Percentiles rank a stretch among this genome's conserved stretches.
Conservation (phyloP, 2,888 invertebrate genomes). For the Busseola fusca region DNA sequence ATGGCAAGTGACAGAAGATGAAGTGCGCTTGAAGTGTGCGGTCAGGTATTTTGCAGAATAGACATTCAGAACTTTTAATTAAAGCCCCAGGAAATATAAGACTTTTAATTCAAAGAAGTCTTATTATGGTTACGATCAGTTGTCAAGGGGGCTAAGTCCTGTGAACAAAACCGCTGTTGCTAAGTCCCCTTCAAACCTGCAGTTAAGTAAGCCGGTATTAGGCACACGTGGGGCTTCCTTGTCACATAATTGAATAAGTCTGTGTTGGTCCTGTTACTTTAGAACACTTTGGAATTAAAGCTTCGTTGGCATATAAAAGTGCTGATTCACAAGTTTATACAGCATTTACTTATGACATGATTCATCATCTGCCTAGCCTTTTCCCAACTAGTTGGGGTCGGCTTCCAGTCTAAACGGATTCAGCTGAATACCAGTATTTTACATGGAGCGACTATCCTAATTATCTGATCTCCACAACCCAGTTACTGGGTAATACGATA, state of each 20-base stretch:
- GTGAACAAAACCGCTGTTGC: conserved; percentile 39
- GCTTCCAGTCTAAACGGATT: too few relatives aligned
- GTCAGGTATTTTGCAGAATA: neutral
- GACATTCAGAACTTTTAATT: neutral
- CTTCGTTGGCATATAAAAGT: conserved; percentile 10
- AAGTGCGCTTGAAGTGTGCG: too few relatives aligned
- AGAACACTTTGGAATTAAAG: conserved; percentile 5
- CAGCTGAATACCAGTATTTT: too few relatives aligned
- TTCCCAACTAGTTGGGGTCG: too few relatives aligned
- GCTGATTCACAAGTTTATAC: neutral
- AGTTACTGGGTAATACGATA: too few relatives aligned
- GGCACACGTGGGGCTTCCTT: conserved; percentile 44
- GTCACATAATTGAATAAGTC: conserved; percentile 57
- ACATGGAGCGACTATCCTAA: too few relatives aligned
- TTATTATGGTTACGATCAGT: conserved; percentile 7
- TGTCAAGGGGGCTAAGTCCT: conserved; percentile 21
- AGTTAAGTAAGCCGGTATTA: conserved; percentile 42
- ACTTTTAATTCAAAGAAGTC: conserved; percentile 39
- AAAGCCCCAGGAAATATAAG: neutral
- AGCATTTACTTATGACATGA: neutral
- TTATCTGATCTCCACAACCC: too few relatives aligned
- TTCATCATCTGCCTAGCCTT: too few relatives aligned
- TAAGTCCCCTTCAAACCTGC: conserved; percentile 33
- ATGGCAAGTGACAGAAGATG: too few relatives aligned
- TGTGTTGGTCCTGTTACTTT: conserved; percentile 5